Conservation (phyloP, 2,888 invertebrate species). For the Clivina fossor region DNA sequence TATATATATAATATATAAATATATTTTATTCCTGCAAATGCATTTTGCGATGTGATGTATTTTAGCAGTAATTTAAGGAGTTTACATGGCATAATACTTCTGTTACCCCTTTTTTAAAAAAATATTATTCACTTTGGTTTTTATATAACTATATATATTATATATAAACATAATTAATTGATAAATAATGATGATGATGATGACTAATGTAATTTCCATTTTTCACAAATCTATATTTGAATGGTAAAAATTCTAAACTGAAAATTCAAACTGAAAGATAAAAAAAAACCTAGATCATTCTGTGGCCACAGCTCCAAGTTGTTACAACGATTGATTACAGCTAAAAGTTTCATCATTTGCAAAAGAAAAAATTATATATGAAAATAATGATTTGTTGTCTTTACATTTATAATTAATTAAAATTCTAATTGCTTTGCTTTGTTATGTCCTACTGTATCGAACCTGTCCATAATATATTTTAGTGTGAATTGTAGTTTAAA, state of each 20-base stretch:
- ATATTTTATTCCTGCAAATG: slow-evolving; percentile 80
- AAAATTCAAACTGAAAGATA: too few relatives aligned
- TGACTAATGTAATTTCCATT: slow-evolving; percentile 6
- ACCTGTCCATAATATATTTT: slow-evolving; percentile 33
- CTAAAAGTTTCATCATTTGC: slow-evolving; percentile 51
- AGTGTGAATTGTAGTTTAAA: slow-evolving; percentile 33
- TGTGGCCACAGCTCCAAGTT: slow-evolving; percentile 31
- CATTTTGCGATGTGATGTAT: slow-evolving; percentile 74
- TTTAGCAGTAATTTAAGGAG: slow-evolving; percentile 57
- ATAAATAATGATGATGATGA: slow-evolving; percentile 12
- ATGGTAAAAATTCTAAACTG: too few relatives aligned
- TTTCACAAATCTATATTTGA: too few relatives aligned
- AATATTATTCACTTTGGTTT: slow-evolving; percentile 1
- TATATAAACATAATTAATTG: neutral
- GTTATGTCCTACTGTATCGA: slow-evolving; percentile 30
- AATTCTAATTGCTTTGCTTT: slow-evolving; percentile 33
- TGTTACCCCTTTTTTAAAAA: slow-evolving; percentile 43
- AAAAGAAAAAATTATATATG: slow-evolving; percentile 37
- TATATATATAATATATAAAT: slow-evolving; percentile 62
- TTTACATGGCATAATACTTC: slow-evolving; percentile 51
- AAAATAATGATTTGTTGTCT: slow-evolving; percentile 26
- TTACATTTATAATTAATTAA: slow-evolving; percentile 31
- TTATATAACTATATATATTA: neutral
- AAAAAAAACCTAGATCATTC: too few relatives aligned
- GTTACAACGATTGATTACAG: slow-evolving; percentile 46